Base-by-base conservation (phyloP, 2,113 vertebrate species). In the Ophiodon elongatus region DNA sequence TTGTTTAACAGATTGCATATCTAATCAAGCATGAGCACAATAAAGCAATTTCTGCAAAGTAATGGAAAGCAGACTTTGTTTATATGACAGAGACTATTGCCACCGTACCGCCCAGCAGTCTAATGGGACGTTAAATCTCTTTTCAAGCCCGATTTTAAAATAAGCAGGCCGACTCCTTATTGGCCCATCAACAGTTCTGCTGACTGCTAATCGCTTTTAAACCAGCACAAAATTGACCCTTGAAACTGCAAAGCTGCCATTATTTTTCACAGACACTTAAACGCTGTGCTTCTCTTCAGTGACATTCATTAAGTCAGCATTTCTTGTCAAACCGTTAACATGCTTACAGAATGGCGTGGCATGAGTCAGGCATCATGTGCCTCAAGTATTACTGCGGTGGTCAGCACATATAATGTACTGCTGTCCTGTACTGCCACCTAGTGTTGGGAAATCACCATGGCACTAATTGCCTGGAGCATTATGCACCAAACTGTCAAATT, bases 21-120 rank as follows among this genome's bases (percentile, higher is more conserved):
- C 95, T 94, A 95, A 96, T 95, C 91, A 93, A 88, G 93, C 91
- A 57, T 41, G 91, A 95, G 95, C 89, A 83, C 85, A 85, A 74
- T 67, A 88, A 89, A 93, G 94, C 95, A 95, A 94, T 96, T 96
- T 95, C 91, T 90, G 91, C 41, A 89, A 85, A 94, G 92, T 96
- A 94, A 96, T 95, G 92, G 93, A 96, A 96, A 90, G 85, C 92
- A 95, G 95, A 87, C 87, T 94, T 90, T 94, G 94, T 93, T 96
- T 91, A 94, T 91, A 88, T 73, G 67, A 81, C 39, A 70, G 66
- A 83, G 43, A 71, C 50, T 56, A 76, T 79, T 72, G 74, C 41
- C 45, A 54, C 35, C 56, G n/a, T 27, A 45, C 14, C 3, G 23
- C 71, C 66, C 41, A 77, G 37, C 45, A 73, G 71, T 59, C 50